These are phyloP conservation scores for Nothocercus julius DNA, from an alignment of 2,113 vertebrate genomes.

Conservation along the genomic window DNA sequence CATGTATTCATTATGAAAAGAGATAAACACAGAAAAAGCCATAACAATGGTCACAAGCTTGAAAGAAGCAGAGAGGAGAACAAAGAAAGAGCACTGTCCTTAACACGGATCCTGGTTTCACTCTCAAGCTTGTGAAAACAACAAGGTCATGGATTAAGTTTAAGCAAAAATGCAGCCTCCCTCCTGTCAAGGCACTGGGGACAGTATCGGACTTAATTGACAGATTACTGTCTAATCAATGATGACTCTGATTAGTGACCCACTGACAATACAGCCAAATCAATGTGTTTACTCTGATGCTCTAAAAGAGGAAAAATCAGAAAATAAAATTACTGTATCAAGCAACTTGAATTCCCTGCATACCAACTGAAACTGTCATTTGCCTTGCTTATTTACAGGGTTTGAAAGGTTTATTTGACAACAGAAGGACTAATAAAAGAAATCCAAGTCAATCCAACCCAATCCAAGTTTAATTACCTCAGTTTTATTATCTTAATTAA, in stretches of 20 bases:
- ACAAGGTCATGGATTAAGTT: constrained; percentile 18
- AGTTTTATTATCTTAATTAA: constrained; percentile 65
- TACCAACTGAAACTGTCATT: constrained; percentile 14
- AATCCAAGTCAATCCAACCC: neutral
- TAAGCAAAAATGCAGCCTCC: neutral
- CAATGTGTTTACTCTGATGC: constrained; percentile 56
- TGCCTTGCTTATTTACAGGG: constrained; percentile 47
- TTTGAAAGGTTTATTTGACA: constrained; percentile 50
- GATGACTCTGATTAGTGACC: constrained; percentile 60
- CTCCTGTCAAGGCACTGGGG: neutral
- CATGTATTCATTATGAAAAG: neutral
- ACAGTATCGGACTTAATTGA: constrained; percentile 55
- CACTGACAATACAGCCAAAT: constrained; percentile 39
- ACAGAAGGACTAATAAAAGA: constrained; percentile 48
- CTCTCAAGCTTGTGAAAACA: neutral
- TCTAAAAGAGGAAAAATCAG: constrained; percentile 29
- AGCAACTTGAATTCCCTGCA: neutral
- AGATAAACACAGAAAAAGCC: neutral
- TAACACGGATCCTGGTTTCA: neutral
- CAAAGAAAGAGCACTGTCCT: neutral
- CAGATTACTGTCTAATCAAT: constrained; percentile 64
- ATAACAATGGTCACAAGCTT: neutral
- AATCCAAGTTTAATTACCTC: constrained; percentile 46
- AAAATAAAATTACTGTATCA: neutral
- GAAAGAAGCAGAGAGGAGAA: neutral